A percentile compares a stretch with the other conserved stretches of the same genome.
These are phyloP conservation scores for Lethrus apterus DNA, from an alignment of 1,140 invertebrate species.

Conservation along the genomic window DNA sequence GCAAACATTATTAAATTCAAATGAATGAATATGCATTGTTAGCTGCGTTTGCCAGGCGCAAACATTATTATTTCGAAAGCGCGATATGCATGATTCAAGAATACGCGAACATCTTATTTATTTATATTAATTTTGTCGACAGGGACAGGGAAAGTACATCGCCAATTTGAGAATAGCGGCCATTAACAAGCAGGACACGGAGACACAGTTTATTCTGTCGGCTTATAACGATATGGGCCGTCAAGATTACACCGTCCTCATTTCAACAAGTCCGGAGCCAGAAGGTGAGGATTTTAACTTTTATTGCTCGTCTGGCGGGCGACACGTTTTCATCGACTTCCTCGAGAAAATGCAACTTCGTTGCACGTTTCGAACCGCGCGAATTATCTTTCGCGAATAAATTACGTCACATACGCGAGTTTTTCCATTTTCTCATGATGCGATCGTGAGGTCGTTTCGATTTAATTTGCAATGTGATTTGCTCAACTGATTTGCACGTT, in stretches of 20 bases:
- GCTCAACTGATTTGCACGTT: slow-evolving; percentile 12
- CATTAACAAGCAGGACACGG: slow-evolving; percentile 67
- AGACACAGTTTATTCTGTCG: slow-evolving; percentile 56
- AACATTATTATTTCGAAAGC: too few species aligned
- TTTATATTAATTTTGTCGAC: too few species aligned
- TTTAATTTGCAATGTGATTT: not conserved
- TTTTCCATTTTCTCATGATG: not conserved
- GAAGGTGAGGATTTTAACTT: slow-evolving; percentile 46
- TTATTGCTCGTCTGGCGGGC: not conserved
- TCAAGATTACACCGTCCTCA: slow-evolving; percentile 53
- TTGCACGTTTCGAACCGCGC: not conserved
- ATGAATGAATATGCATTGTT: too few species aligned
- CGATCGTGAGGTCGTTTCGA: not conserved
- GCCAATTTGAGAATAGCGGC: slow-evolving; percentile 55
- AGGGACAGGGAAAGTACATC: slow-evolving; percentile 59
- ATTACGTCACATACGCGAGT: not conserved
- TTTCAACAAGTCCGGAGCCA: slow-evolving; percentile 64
- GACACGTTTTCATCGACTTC: not conserved
- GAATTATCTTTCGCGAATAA: slow-evolving; percentile 1
- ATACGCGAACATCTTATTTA: too few species aligned
- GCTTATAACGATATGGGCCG: slow-evolving; percentile 59
- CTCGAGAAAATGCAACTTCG: not conserved
- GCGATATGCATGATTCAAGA: too few species aligned
- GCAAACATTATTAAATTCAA: too few species aligned
- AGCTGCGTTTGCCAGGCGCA: too few species aligned